Evolutionary conservation across 2,888 invertebrate genomes (phyloP), one percentile per base, ranked within the genome.

Genomic region (Trichopoda pennipes): DNA sequence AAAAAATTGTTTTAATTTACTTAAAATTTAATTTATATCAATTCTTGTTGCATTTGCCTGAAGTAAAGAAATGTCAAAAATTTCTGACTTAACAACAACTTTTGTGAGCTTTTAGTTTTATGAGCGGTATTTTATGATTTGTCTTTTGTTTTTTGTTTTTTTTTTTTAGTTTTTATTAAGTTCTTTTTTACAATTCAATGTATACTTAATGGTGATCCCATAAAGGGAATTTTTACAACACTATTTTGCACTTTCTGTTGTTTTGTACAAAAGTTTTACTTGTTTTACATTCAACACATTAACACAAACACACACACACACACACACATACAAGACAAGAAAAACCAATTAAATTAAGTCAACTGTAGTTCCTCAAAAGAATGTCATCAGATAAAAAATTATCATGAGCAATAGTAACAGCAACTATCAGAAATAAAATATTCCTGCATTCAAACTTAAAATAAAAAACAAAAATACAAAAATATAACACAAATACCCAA

Each of bases 341-440:
- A 88, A 89, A 89, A 89, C 87, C 90, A 89, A 89, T 89, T 89
- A 89, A 89, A 89, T 89, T 88, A 90, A 89, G 87, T 90, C 88
- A 87, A 88, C 86, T 90, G 90, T 89, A 87, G 87, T 89, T 90
- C 89, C 89, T 89, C 88, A 86, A 88, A 86, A 88, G 87, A 87
- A 88, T 88, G 87, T 87, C 88, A 89, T 85, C 84, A 84, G 75
- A 76, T 80, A 78, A 76, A 75, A 53, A 61, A 32, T 28, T 51
- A 77, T 49, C 55, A 69, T 16, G 51, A 63, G 19, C 60, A 47
- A 21, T 68, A 44, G 56, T 28, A 28, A 28, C 79, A 47, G 42
- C 38, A 77, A 78, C 64, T 66, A 75, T 17, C 35, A 56, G 74
- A 63, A 56, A 35, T 56, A 32, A 51, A 32, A 64, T 49, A 17